phyloP scores from a whole-genome alignment of 2,888 invertebrate genomes.

The Galerucella nymphaeae region DNA sequence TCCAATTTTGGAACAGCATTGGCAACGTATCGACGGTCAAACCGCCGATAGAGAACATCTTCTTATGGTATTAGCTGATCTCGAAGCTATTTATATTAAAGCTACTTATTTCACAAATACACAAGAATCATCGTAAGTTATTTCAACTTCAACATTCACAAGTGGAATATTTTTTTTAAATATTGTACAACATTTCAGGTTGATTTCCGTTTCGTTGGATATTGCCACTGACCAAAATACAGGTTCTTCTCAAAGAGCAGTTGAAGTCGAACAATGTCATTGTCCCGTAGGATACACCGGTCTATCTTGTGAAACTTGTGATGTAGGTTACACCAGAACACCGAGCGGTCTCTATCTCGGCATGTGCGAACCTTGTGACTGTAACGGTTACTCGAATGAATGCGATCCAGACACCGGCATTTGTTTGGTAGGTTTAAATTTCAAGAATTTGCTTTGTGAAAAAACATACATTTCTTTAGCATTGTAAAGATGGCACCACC shows the following conservation, averaged over 20 bases:
- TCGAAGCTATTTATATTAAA: conserved; percentile 88
- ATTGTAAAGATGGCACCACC: conserved; percentile 88
- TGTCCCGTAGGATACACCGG: conserved; percentile 87
- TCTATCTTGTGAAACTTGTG: conserved; percentile 89
- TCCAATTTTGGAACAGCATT: conserved; percentile 85
- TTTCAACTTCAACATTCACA: background rate
- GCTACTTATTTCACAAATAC: conserved; percentile 89
- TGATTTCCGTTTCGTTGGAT: conserved; percentile 81
- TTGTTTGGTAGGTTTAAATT: conserved; percentile 73
- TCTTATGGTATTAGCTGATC: conserved; percentile 90
- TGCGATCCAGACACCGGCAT: conserved; percentile 89
- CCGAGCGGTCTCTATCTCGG: conserved; percentile 87
- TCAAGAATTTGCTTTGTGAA: background rate
- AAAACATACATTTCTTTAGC: conserved; percentile 67
- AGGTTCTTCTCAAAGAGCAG: conserved; percentile 71
- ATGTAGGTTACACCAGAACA: conserved; percentile 82
- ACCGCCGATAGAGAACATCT: conserved; percentile 86
- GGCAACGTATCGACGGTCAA: conserved; percentile 89
- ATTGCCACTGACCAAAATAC: conserved; percentile 81
- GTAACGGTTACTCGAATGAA: conserved; percentile 85
- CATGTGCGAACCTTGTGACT: conserved; percentile 84
- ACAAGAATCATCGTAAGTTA: conserved; percentile 75
- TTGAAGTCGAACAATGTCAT: conserved; percentile 85
- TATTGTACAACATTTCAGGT: conserved; percentile 43
- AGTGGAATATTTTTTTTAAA: background rate